phyloP scores from a whole-genome alignment of 2,113 vertebrate genomes.

The Neotoma lepida region DNA sequence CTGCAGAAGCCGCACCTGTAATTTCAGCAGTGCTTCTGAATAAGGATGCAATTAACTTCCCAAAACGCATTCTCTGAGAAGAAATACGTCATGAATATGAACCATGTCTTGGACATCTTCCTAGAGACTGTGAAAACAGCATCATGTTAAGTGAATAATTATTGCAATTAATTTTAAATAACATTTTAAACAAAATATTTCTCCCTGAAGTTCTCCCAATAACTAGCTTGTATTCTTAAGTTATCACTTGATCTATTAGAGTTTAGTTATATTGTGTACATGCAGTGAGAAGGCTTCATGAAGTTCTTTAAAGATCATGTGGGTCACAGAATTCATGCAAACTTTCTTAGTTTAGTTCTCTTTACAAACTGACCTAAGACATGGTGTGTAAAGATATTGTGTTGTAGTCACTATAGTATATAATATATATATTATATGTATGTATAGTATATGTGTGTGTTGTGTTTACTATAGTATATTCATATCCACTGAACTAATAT shows the following conservation, averaged over 20 bases:
- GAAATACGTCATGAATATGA: neutral
- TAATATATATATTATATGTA: too few relatives aligned
- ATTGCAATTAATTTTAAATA: neutral
- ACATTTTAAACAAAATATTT: neutral
- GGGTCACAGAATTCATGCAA: neutral
- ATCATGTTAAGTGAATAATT: neutral
- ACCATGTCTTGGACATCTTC: neutral
- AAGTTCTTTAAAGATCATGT: neutral
- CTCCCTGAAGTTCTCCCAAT: neutral
- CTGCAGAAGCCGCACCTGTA: neutral
- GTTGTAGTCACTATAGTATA: neutral
- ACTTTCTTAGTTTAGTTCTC: neutral
- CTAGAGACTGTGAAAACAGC: neutral
- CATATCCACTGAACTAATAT: neutral
- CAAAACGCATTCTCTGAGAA: neutral
- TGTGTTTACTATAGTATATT: neutral
- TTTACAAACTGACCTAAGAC: neutral
- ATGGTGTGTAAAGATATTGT: neutral
- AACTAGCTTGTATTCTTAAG: neutral
- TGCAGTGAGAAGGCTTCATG: neutral
- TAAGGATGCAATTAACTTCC: too few relatives aligned
- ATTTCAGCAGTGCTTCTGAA: neutral
- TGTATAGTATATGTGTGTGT: neutral
- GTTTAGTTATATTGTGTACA: neutral
- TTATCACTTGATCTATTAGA: constrained; percentile 1